Conservation (phyloP, 2,797 vertebrate species). For the Perodicticus potto region DNA sequence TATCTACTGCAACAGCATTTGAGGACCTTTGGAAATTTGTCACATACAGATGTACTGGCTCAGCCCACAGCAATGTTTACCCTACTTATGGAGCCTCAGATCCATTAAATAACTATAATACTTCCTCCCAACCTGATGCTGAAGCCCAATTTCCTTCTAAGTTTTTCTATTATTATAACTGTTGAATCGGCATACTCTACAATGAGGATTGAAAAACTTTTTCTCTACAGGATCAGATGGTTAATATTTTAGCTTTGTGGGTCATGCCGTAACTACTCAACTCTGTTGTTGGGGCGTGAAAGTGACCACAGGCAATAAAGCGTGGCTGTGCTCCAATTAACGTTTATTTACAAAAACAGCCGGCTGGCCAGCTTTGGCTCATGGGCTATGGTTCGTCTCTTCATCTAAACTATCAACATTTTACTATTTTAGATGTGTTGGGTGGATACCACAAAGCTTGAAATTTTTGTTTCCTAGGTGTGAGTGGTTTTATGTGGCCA, state of each 20-base stretch:
- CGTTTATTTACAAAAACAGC: constrained; percentile 5
- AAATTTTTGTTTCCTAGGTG: not conserved
- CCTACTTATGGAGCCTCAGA: not conserved
- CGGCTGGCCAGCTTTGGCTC: not conserved
- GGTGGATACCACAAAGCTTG: not conserved
- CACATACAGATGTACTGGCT: not conserved
- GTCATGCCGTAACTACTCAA: not conserved
- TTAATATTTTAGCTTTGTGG: not conserved
- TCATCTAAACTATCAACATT: constrained; percentile 10
- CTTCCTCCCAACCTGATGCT: not conserved
- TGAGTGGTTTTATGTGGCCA: constrained; percentile 18
- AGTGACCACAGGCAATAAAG: not conserved
- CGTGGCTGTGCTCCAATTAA: not conserved
- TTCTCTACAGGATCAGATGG: not conserved
- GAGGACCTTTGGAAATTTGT: constrained; percentile 11
- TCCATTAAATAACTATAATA: not conserved
- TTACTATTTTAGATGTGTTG: not conserved
- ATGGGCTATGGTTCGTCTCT: not conserved
- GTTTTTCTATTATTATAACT: not conserved
- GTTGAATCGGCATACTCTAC: not conserved
- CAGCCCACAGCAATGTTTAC: not conserved
- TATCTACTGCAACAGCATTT: not conserved
- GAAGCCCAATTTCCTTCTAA: not conserved
- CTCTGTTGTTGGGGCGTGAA: not conserved
- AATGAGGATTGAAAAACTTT: not conserved